Evolutionary conservation across 2,113 vertebrate species (phyloP).

Genomic region (Aegotheles bennettii): DNA sequence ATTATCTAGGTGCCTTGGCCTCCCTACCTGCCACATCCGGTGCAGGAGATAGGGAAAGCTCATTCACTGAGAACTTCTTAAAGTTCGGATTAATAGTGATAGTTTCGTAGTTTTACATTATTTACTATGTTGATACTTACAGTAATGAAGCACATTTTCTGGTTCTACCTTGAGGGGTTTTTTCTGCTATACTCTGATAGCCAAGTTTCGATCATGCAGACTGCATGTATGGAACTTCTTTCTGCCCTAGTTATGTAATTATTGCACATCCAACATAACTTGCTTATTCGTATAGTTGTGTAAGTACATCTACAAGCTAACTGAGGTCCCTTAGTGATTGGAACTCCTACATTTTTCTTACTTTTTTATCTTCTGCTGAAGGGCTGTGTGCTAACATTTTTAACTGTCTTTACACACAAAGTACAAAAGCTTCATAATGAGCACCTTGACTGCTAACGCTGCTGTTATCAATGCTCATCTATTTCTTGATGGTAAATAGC

Average conservation of each 20-base stretch:
- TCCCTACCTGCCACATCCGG: neutral
- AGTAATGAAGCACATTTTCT: neutral
- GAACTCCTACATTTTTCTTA: neutral
- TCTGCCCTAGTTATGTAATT: neutral
- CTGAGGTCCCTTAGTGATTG: neutral
- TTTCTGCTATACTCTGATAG: neutral
- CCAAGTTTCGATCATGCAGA: neutral
- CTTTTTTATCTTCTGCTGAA: neutral
- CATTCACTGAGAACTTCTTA: neutral
- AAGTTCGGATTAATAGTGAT: neutral
- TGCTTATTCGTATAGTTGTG: neutral
- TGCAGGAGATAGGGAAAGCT: neutral
- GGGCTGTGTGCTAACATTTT: neutral
- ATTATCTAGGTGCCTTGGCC: neutral
- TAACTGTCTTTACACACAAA: neutral
- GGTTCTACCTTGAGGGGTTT: neutral
- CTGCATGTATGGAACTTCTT: neutral
- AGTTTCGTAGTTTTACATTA: neutral
- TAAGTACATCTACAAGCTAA: neutral
- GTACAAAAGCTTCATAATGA: neutral
- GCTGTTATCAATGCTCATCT: neutral
- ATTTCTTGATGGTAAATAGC: neutral
- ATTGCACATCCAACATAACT: neutral
- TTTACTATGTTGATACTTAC: neutral
- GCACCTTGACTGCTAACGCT: neutral